Evolutionary conservation across 2,797 vertebrate species (phyloP).

Genomic region (Falco concolor): DNA sequence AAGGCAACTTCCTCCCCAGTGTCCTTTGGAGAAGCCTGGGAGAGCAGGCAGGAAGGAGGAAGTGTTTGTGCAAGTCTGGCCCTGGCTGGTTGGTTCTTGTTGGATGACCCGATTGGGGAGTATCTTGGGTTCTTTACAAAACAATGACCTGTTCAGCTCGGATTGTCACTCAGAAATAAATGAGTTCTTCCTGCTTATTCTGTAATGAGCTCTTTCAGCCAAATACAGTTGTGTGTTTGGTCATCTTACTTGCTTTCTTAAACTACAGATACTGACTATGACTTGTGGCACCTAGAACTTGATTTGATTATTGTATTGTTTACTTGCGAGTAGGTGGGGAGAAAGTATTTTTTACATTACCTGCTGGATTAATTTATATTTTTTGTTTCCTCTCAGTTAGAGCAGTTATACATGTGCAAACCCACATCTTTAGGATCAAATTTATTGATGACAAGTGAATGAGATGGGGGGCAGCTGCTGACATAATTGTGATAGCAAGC

Average conservation of each 20-base stretch:
- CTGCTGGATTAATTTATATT: rapidly evolving
- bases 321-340: rapidly evolving
- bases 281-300: not conserved
- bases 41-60: not conserved
- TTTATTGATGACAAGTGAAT: not conserved
- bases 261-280: not conserved
- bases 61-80: not conserved
- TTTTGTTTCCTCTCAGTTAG: no score
- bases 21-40: not conserved
- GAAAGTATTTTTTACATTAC: not conserved
- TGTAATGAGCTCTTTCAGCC: rapidly evolving
- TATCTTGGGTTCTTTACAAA: not conserved
- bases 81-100: not conserved
- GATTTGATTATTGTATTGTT: not conserved
- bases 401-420: not conserved
- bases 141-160: rapidly evolving
- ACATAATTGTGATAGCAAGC: no score
- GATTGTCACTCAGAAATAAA: rapidly evolving
- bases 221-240: rapidly evolving
- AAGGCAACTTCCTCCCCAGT: not conserved
- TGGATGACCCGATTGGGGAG: not conserved
- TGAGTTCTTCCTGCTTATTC: not conserved
- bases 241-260: not conserved
- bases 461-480: not conserved
- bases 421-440: rapidly evolving